Percentiles rank a stretch among this genome's conserved stretches.
These are phyloP conservation scores for Microplitis manilae DNA, from an alignment of 2,888 invertebrate genomes.

Conservation along the genomic window DNA sequence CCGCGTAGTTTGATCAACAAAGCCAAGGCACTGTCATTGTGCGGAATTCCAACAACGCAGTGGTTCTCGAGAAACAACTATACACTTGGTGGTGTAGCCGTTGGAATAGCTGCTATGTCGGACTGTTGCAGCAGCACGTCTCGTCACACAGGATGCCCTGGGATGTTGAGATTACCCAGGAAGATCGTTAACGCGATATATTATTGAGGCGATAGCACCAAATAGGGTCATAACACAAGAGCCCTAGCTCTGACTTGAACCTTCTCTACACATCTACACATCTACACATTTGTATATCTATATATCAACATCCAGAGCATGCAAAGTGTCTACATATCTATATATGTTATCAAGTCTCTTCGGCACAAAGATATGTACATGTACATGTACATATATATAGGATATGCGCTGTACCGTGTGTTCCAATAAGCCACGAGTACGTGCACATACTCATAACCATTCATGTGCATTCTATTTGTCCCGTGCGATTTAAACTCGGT, in stretches of 20 bases:
- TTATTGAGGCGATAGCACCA: constrained; percentile 32
- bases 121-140: constrained; percentile 16
- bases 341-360: background rate
- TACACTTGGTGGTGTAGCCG: background rate
- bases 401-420: background rate
- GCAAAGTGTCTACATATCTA: background rate
- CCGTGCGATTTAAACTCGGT: background rate
- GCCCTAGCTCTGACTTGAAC: background rate
- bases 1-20: background rate
- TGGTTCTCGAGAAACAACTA: background rate
- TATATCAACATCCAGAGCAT: background rate
- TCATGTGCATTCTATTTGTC: constrained; percentile 1
- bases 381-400: background rate
- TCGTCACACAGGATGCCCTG: constrained; percentile 17
- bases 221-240: constrained; percentile 33
- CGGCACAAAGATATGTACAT: background rate
- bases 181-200: constrained; percentile 36
- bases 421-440: background rate
- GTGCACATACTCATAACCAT: background rate
- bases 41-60: constrained; percentile 5
- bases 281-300: background rate
- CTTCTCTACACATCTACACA: background rate
- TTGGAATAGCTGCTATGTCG: background rate
- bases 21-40: background rate
- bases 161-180: constrained; percentile 27